Evolutionary conservation across 2,113 vertebrate species (phyloP), one percentile per base, ranked within the genome.

Genomic region (Eidolon helvum): DNA sequence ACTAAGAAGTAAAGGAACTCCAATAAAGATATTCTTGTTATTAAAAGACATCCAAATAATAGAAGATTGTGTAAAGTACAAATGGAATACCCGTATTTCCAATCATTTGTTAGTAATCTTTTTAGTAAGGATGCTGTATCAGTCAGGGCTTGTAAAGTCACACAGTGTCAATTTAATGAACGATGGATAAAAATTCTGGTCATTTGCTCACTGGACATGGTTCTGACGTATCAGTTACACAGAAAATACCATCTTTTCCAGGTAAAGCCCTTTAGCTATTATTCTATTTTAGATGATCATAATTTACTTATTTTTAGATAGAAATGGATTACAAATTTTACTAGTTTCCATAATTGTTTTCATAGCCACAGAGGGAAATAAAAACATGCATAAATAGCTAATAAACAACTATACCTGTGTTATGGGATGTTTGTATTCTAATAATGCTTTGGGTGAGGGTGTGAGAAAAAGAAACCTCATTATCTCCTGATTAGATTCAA

Each of bases 161-260:
- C 69, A 95, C 30, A 85, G 33, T 59, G 84, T 38, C 97, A 96
- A 98, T 97, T 98, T 98, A 98, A 98, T 98, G 98, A 98, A 98
- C 12, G 0, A 90, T 83, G 92, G 96, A 98, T 98, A 84, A 98
- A 98, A 98, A 98, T 98, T 98, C 98, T 82, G 89, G 63, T 98
- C 98, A 98, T 96, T 96, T 89, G 80, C 97, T 93, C 78, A 21
- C 93, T 94, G 74, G 96, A 40, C 66, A 93, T 4, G 40, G 77
- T 96, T 97, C 96, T 98, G 98, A 97, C 97, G 97, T 95, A 97
- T 92, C 94, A 53, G 72, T 98, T 96, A 89, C 97, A 82, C 87
- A 97, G 95, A 87, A 97, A 96, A 89, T 57, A 55, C 92, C 90
- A 93, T 97, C 94, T 97, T 98, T 97, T 72, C 95, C 96, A 93